Evolutionary conservation across 1,140 invertebrate genomes (phyloP), one percentile per base, ranked within the genome.

Genomic region (Lepidurus apus): DNA sequence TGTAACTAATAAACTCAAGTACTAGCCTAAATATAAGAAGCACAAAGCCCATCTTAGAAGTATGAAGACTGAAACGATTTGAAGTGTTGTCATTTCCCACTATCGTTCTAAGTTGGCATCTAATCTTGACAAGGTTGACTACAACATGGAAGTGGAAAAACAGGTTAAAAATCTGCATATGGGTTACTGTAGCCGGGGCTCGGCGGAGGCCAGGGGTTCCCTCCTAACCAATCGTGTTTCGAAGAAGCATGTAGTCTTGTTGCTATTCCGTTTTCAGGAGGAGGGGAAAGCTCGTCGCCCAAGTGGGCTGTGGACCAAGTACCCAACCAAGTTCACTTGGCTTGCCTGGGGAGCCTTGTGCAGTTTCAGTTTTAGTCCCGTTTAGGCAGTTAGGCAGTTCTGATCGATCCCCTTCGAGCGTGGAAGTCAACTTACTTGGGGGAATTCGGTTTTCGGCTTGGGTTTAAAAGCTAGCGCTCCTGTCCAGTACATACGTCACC

Each of bases 141-240:
- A 34, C 34, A 3, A 4, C 34, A 34, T 34, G 34, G 34, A 4
- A 34, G 34, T 34, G 34, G 34, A 34, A 34, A 34, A 34, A 34
- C 34, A 34, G 34, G 34, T 34, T 34, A 34, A 34, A 34, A 34
- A 34, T 34, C 34, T 34, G 34, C 34, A 34, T 34, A 34, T 34
- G 34, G 34, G 34, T 34, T 34, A 34, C 34, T 34, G 34, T 34
- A 4, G 34, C 34, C 34, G 53, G 53, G 53, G 53, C 53, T 65
- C 21, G 53, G 53, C 53, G 13, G 53, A 65, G 53, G 53, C 53
- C 9, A 65, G 53, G 53, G 53, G 9, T 65, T 65, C 21, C 53
- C 53, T 65, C 4, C 7, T 65, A 65, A 21, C 53, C 53, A 65
- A 65, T 65, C n/a, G 53, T 65, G 53, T n/a, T 65, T 65, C 53